Evolutionary conservation across 2,797 vertebrate genomes (phyloP).

Genomic region (Onychomys arenicola): DNA sequence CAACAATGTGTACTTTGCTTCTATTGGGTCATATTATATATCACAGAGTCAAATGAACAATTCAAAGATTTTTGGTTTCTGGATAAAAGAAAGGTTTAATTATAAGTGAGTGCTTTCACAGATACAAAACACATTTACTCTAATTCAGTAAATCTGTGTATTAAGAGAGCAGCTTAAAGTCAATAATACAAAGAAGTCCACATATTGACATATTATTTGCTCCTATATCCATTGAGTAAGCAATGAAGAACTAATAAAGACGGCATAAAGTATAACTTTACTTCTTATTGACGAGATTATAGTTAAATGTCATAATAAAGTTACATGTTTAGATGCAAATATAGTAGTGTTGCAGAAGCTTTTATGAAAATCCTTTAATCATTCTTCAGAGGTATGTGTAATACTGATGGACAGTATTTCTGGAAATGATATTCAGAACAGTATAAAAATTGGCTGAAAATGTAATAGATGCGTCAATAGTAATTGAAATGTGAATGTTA

Average conservation of each 20-base stretch:
- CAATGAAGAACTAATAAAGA: neutral
- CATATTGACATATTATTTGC: conserved; percentile 43
- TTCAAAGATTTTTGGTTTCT: conserved; percentile 17
- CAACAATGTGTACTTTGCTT: neutral
- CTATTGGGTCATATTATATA: conserved; percentile 31
- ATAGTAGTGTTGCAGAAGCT: neutral
- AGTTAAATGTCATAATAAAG: neutral
- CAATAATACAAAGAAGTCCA: neutral
- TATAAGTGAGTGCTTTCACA: conserved; percentile 48
- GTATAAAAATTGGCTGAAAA: neutral
- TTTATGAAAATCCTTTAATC: neutral
- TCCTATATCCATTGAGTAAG: conserved; percentile 46
- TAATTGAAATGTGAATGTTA: neutral
- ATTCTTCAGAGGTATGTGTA: neutral
- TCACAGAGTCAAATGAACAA: conserved; percentile 13
- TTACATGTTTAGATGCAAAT: neutral
- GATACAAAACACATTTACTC: conserved; percentile 33
- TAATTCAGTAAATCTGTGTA: conserved; percentile 38
- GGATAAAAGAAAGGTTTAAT: conserved; percentile 1
- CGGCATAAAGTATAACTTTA: conserved; percentile 12
- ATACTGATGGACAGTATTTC: neutral
- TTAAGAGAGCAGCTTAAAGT: conserved; percentile 57
- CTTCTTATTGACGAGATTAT: neutral
- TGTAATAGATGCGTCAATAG: neutral
- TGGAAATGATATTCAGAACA: neutral